Base-by-base conservation (phyloP, 2,797 vertebrate species). In the Myoxocephalus aenaeus region DNA sequence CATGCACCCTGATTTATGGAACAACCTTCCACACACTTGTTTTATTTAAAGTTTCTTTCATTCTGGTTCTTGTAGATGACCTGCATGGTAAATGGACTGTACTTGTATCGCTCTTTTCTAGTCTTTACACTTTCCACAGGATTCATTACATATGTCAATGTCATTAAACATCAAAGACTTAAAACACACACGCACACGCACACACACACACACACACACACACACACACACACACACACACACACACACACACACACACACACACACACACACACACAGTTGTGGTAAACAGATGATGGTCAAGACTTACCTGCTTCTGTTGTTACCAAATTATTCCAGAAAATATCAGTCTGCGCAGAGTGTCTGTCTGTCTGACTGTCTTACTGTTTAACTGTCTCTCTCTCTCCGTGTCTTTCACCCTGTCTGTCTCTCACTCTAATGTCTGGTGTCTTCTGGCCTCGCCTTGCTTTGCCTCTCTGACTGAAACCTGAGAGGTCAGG, bases 401-500 rank as follows among this genome's bases (percentile, higher is more conserved):
- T 32, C 27, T 38, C 10, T 38, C 34, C 42, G 22, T 40, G 22
- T 57, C 25, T 68, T 18, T 64, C 53, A 27, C 12, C 48, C 67
- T 61, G 44, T 75, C 57, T 81, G 20, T 73, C 53, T 74, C 36
- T 75, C 59, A 12, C 50, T 15, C 53, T 71, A 27, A 27, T 27
- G 64, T 78, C 46, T n/a, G 61, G 36, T 22, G 75, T 79, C 76
- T 79, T 81, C 48, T 81, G 62, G 77, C 66, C 67, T 83, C 5
- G 82, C 75, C 38, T 86, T 57, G 69, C 86, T 73, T 82, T 20
- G 74, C 75, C 68, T 73, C 29, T 32, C 65, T 68, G 65, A 68
- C 69, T 88, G 86, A 87, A 93, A 90, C 79, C 65, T 84, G 84
- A 80, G 81, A 87, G 73, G 84, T 84, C 77, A 91, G 88, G 85